Evolutionary conservation across 2,797 vertebrate species (phyloP).

Genomic region (Toxotes lorentzi): DNA sequence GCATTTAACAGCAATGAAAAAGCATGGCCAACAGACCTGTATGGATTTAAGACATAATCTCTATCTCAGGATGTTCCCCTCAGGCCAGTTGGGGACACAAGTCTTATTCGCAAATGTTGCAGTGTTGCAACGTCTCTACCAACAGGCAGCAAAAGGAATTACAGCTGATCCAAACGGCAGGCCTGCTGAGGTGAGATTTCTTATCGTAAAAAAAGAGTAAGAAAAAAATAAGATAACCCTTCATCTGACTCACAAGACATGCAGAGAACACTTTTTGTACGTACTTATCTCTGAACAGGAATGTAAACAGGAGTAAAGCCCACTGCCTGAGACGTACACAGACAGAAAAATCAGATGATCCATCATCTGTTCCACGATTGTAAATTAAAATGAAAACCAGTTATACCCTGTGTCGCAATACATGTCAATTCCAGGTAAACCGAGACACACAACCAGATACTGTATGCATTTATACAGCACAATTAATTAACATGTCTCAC

Average conservation of each 20-base stretch:
- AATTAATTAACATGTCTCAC: not conserved
- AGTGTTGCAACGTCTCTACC: not conserved
- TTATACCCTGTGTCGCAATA: too few relatives aligned
- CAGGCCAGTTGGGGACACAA: not conserved
- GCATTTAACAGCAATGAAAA: not conserved
- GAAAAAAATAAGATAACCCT: not conserved
- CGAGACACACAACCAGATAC: not conserved
- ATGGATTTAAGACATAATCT: not conserved
- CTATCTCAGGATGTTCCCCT: not conserved
- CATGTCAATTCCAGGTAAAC: not conserved
- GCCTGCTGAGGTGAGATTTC: not conserved
- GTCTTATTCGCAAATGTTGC: constrained; percentile 1
- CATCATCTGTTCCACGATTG: not conserved
- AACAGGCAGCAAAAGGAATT: not conserved
- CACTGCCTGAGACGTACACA: not conserved
- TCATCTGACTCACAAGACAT: not conserved
- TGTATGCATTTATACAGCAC: too few relatives aligned
- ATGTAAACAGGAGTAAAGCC: not conserved
- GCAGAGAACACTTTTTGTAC: not conserved
- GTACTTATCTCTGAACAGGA: not conserved
- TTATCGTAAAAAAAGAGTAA: not conserved
- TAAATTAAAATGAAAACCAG: not conserved
- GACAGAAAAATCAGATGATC: not conserved
- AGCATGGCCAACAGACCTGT: not conserved
- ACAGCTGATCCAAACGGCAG: not conserved